These are phyloP conservation scores for Caenorhabditis imperialis DNA, from an alignment of 2,888 invertebrate genomes.

Conservation along the genomic window DNA sequence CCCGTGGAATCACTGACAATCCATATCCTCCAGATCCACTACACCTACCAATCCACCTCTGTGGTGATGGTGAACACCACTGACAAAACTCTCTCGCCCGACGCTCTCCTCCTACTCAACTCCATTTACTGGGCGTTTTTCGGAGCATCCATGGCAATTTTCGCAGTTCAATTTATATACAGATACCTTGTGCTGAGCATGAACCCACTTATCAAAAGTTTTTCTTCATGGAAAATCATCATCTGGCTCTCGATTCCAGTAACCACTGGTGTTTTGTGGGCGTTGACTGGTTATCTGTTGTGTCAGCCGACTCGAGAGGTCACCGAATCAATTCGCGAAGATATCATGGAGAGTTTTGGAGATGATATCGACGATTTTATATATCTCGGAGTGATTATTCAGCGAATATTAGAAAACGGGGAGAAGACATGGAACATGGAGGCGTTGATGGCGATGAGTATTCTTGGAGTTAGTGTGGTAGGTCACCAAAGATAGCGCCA, in stretches of 20 bases:
- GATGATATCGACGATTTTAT: neutral
- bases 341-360: neutral
- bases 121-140: conserved; percentile 15
- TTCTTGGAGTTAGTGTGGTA: no score
- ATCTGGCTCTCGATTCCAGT: conserved; percentile 5
- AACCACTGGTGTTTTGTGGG: conserved; percentile 3
- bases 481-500: neutral
- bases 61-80: conserved; percentile 14
- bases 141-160: conserved; percentile 4
- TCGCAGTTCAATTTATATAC: conserved; percentile 25
- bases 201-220: neutral
- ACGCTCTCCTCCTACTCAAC: neutral
- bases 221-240: conserved; percentile 1
- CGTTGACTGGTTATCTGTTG: neutral
- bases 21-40: no score
- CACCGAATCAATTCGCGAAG: no score
- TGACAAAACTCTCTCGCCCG: neutral
- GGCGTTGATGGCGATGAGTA: no score
- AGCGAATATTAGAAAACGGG: no score
- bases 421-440: no score
- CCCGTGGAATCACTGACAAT: no score
- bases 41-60: conserved; percentile 3
- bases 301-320: neutral
- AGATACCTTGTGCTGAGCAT: conserved; percentile 14
- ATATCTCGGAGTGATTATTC: conserved; percentile 10